These are phyloP conservation scores for Octodonta nipae DNA, from an alignment of 2,888 invertebrate genomes.

Conservation along the genomic window DNA sequence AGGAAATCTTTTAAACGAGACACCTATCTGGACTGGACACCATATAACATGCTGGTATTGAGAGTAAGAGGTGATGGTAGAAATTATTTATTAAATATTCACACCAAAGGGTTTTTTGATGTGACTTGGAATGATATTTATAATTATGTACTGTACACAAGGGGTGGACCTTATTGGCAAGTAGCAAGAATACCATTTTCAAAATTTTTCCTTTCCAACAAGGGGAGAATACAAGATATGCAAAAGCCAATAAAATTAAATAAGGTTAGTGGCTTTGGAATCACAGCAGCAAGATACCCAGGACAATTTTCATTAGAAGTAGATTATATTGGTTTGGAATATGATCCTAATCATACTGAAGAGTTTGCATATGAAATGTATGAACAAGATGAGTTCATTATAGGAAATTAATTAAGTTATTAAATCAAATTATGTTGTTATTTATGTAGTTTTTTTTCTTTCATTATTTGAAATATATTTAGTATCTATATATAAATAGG, in stretches of 20 bases:
- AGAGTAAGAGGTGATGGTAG: slow-evolving; percentile 89
- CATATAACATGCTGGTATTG: slow-evolving; percentile 64
- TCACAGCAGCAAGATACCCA: slow-evolving; percentile 67
- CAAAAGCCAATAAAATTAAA: slow-evolving; percentile 51
- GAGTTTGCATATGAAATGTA: slow-evolving; percentile 92
- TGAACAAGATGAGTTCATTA: slow-evolving; percentile 51
- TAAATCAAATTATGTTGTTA: too few relatives aligned
- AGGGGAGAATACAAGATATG: slow-evolving; percentile 75
- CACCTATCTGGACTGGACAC: slow-evolving; percentile 56
- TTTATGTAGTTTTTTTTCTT: too few relatives aligned
- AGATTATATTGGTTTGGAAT: slow-evolving; percentile 80
- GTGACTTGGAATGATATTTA: slow-evolving; percentile 81
- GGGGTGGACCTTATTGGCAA: slow-evolving; percentile 99
- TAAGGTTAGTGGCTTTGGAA: slow-evolving; percentile 60
- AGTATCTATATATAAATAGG: too few relatives aligned
- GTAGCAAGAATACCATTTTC: slow-evolving; percentile 83
- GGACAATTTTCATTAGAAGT: slow-evolving; percentile 84
- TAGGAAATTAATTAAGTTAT: too few relatives aligned
- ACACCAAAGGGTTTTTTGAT: slow-evolving; percentile 64
- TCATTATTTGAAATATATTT: too few relatives aligned
- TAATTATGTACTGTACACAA: slow-evolving; percentile 74
- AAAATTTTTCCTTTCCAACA: slow-evolving; percentile 70
- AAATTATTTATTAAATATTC: slow-evolving; percentile 70
- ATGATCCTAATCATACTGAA: slow-evolving; percentile 67
- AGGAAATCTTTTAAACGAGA: slow-evolving; percentile 70